Evolutionary conservation across 2,113 vertebrate genomes (phyloP).

Genomic region (Geothlypis trichas): DNA sequence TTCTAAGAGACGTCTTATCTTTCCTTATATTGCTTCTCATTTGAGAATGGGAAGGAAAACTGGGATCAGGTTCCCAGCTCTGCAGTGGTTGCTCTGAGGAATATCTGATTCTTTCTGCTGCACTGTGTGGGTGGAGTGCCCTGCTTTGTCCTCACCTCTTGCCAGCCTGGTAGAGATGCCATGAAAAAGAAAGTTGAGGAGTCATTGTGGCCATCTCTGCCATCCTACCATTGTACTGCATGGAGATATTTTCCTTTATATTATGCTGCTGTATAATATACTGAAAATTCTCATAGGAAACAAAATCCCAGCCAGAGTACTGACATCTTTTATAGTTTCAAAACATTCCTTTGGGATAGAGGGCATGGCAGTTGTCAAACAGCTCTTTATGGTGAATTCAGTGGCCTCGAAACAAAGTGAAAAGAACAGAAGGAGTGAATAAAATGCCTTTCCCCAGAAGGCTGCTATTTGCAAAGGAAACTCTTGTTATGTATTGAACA

Average conservation of each 20-base stretch:
- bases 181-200: neutral
- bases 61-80: neutral
- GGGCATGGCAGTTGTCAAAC: neutral
- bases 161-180: neutral
- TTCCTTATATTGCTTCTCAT: neutral
- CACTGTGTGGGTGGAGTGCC: neutral
- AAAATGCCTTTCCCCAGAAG: neutral
- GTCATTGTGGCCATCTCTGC: neutral
- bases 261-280: neutral
- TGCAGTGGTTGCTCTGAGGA: neutral
- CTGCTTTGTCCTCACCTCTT: neutral
- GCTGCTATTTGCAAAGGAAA: neutral
- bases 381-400: neutral
- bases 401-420: neutral
- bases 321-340: neutral
- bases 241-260: neutral
- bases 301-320: neutral
- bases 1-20: neutral
- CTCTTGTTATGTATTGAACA: neutral
- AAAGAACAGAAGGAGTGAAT: neutral
- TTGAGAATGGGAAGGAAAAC: neutral
- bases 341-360: neutral
- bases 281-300: neutral
- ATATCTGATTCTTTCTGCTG: neutral
- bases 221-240: neutral